These are phyloP conservation scores for Drosophila suboccidentalis DNA, from an alignment of 2,888 invertebrate species.

Conservation along the genomic window DNA sequence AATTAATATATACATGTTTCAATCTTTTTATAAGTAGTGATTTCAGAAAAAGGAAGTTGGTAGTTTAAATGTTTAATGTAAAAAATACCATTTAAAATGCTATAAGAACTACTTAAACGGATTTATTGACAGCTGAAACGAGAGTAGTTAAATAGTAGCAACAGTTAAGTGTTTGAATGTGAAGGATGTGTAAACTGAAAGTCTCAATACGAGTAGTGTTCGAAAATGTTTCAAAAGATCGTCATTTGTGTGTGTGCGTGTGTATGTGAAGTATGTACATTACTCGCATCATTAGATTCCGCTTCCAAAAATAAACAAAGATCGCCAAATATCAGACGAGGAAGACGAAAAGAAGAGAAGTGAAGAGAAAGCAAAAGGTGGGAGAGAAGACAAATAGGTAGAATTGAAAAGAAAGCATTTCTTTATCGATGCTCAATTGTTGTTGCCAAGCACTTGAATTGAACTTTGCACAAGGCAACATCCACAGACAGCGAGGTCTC, in stretches of 20 bases:
- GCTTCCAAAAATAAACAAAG: conserved; percentile 57
- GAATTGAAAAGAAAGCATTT: conserved; percentile 55
- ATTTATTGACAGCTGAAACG: conserved; percentile 10
- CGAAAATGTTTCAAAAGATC: conserved; percentile 13
- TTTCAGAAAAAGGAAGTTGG: neutral
- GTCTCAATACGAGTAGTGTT: conserved; percentile 20
- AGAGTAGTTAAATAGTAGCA: conserved; percentile 26
- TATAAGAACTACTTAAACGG: neutral
- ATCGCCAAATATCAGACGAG: neutral
- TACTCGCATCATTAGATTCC: conserved; percentile 49
- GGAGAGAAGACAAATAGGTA: conserved; percentile 4
- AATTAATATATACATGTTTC: neutral
- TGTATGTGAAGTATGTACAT: conserved; percentile 5
- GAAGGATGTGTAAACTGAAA: conserved; percentile 54
- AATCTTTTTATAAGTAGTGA: too few species aligned
- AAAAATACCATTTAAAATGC: neutral
- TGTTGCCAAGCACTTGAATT: conserved; percentile 49
- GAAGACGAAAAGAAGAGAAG: neutral
- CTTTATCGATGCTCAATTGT: conserved; percentile 52
- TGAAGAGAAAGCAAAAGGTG: neutral
- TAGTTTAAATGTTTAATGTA: neutral
- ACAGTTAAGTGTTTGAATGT: conserved; percentile 18
- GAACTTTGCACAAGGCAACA: conserved; percentile 59
- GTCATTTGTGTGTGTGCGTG: neutral
- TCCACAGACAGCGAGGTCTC: conserved; percentile 61